Percentiles rank a stretch among this genome's conserved stretches.
Conservation (phyloP, 2,113 vertebrate species). For the Tupaia chinensis region DNA sequence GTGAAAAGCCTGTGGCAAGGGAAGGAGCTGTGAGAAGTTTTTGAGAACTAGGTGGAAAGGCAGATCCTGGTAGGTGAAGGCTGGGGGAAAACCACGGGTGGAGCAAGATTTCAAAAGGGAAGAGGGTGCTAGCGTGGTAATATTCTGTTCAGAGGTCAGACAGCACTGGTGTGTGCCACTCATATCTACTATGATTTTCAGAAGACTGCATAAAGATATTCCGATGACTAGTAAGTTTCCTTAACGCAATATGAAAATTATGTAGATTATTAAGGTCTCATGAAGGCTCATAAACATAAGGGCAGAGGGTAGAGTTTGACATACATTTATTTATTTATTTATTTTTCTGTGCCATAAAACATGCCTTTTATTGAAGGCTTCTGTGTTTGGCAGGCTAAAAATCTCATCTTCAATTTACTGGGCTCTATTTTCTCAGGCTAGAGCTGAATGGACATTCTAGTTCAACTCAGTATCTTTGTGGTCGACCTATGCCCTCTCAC, state of each 20-base stretch:
- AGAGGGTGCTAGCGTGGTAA: neutral
- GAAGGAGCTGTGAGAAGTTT: neutral
- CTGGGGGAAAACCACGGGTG: neutral
- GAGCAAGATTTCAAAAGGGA: neutral
- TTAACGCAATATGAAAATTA: neutral
- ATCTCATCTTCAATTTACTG: neutral
- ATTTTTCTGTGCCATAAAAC: neutral
- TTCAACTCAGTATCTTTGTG: conserved; percentile 7
- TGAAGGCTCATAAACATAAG: neutral
- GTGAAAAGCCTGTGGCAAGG: neutral
- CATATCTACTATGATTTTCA: neutral
- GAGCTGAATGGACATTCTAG: neutral
- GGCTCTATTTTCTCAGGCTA: neutral
- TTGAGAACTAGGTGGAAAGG: neutral
- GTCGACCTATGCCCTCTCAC: neutral
- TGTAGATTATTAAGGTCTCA: neutral
- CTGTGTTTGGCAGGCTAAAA: neutral
- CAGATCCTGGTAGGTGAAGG: neutral
- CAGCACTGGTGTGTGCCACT: neutral
- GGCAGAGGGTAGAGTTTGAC: conserved; percentile 3
- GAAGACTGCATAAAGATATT: neutral
- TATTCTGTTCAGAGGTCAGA: neutral
- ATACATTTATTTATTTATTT: no score
- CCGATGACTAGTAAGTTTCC: neutral
- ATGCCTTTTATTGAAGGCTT: neutral